phyloP scores from a whole-genome alignment of 1,140 invertebrate species.

The Pteromalus puparum region DNA sequence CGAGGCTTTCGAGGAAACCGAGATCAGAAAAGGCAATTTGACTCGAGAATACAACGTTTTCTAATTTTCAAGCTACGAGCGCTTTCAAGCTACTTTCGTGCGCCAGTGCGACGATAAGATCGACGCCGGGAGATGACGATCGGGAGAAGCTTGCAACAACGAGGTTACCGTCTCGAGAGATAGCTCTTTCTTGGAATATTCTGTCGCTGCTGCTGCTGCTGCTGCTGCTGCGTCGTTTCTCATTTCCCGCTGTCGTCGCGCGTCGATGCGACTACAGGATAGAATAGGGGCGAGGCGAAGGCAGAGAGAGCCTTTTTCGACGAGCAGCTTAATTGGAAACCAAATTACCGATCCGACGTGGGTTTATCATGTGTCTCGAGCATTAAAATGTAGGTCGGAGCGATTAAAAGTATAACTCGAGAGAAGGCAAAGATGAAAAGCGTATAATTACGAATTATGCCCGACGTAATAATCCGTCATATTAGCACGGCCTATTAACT shows the following conservation, averaged over 20 bases:
- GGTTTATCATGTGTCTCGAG: background rate
- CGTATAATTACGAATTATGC: background rate
- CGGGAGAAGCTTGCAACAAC: background rate
- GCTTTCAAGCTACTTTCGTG: no score
- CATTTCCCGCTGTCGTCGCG: constrained; percentile 32
- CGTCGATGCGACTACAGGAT: background rate
- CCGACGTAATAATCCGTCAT: background rate
- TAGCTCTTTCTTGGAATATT: constrained; percentile 33
- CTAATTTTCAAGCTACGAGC: constrained; percentile 18
- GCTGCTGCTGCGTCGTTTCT: background rate
- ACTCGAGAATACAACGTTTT: constrained; percentile 1
- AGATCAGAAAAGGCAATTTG: background rate
- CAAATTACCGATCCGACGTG: background rate
- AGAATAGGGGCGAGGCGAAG: background rate
- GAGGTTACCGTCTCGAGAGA: constrained; percentile 11
- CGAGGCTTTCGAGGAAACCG: background rate
- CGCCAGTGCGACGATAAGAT: background rate
- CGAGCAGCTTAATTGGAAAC: background rate
- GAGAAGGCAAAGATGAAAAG: background rate
- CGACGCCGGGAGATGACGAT: constrained; percentile 3
- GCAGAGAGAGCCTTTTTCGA: background rate
- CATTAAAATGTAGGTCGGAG: background rate
- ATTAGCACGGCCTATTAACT: constrained; percentile 12
- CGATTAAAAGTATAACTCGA: no score
- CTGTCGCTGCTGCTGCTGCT: background rate